These are phyloP conservation scores for Chrysochloris asiatica DNA, from an alignment of 2,113 vertebrate species.

Conservation along the genomic window DNA sequence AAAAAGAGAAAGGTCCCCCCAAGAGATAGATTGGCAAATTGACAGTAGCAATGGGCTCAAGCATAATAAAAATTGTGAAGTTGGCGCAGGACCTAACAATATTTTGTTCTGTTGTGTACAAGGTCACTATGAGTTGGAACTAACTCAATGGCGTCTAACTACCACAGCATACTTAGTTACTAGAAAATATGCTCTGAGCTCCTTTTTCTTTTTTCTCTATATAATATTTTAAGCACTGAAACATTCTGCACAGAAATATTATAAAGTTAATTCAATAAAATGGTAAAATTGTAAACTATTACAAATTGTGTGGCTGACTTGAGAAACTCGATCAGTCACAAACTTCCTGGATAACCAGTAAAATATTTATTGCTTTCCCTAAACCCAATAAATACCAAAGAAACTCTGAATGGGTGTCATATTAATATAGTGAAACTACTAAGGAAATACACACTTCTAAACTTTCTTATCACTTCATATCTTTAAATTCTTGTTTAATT, in stretches of 20 bases:
- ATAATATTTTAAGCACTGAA: not conserved
- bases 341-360: not conserved
- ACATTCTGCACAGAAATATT: not conserved
- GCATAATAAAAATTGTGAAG: too few relatives aligned
- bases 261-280: not conserved
- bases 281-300: not conserved
- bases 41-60: too few relatives aligned
- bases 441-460: conserved; percentile 4
- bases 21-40: too few relatives aligned
- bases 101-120: too few relatives aligned
- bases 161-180: not conserved
- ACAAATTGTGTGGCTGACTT: not conserved
- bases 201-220: not conserved
- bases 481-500: conserved; percentile 12
- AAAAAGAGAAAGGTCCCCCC: too few relatives aligned
- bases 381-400: not conserved
- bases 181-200: not conserved
- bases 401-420: not conserved
- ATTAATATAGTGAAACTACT: not conserved
- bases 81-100: too few relatives aligned
- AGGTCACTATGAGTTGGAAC: too few relatives aligned
- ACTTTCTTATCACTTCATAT: not conserved
- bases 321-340: not conserved
- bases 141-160: too few relatives aligned
- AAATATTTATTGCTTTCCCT: not conserved